phyloP scores from a whole-genome alignment of 2,888 invertebrate genomes.

The Caenorhabditis sp. region DNA sequence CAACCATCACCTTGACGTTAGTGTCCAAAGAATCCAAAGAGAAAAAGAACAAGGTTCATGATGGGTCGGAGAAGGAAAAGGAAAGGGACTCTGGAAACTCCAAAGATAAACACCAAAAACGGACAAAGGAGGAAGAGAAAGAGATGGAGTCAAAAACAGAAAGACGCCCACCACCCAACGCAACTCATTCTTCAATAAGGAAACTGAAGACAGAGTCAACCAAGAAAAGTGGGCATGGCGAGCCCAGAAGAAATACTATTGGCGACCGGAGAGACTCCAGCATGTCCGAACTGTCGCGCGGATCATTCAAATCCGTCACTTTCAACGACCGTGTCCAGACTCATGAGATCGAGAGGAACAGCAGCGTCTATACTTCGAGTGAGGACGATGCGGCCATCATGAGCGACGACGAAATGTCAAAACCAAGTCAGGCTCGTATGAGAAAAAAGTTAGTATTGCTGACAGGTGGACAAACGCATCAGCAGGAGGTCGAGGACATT shows the following conservation, averaged over 20 bases:
- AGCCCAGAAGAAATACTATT: slow-evolving; percentile 47
- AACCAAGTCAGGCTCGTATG: slow-evolving; percentile 45
- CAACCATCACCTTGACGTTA: slow-evolving; percentile 35
- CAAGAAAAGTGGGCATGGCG: slow-evolving; percentile 11
- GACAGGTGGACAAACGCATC: slow-evolving; percentile 20
- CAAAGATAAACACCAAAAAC: not conserved
- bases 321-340: slow-evolving; percentile 68
- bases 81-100: not conserved
- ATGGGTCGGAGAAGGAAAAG: not conserved
- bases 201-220: slow-evolving; percentile 31
- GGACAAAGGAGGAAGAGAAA: not conserved
- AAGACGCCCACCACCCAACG: slow-evolving; percentile 6
- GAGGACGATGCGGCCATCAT: slow-evolving; percentile 67
- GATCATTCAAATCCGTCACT: slow-evolving; percentile 68
- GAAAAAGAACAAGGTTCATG: not conserved
- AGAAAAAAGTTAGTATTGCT: slow-evolving; percentile 42
- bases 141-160: not conserved
- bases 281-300: slow-evolving; percentile 64
- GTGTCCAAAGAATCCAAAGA: slow-evolving; percentile 1
- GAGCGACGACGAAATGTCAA: slow-evolving; percentile 68
- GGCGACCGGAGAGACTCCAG: slow-evolving; percentile 68
- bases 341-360: slow-evolving; percentile 67
- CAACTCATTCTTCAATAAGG: slow-evolving; percentile 20
- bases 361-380: slow-evolving; percentile 49
- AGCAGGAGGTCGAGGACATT: slow-evolving; percentile 31